Evolutionary conservation across 2,797 vertebrate species (phyloP).

Genomic region (Fratercula arctica): DNA sequence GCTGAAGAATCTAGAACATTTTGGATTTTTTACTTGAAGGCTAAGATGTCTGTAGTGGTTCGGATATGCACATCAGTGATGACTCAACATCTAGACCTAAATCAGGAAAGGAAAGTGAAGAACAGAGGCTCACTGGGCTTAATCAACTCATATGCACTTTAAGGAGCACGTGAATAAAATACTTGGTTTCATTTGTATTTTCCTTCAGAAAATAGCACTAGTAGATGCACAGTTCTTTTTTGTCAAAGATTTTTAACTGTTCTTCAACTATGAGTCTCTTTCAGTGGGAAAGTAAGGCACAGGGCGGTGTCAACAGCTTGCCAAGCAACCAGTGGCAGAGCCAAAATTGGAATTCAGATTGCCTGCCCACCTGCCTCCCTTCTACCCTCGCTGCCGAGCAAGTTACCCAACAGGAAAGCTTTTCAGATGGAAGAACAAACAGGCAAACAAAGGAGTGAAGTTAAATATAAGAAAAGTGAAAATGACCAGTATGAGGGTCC

Average conservation of each 20-base stretch:
- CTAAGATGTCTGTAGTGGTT: background rate
- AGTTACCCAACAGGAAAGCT: background rate
- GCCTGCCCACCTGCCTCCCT: constrained; percentile 27
- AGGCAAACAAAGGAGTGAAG: background rate
- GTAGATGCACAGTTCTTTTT: background rate
- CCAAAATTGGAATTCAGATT: constrained; percentile 32
- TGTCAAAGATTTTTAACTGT: background rate
- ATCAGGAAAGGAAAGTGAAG: background rate
- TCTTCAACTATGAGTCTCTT: background rate
- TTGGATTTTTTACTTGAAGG: background rate
- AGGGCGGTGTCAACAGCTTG: background rate
- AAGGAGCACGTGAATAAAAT: background rate
- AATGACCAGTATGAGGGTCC: background rate
- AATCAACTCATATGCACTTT: background rate
- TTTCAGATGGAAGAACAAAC: background rate
- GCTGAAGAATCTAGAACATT: background rate
- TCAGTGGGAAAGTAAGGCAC: background rate
- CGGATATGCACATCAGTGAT: background rate
- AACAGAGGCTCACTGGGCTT: background rate
- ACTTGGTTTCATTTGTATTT: background rate
- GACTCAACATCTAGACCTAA: constrained; percentile 6
- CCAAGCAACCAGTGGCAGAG: constrained; percentile 18
- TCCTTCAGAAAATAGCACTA: background rate
- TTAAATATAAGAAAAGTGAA: background rate
- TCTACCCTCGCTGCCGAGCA: background rate